These are phyloP conservation scores for Hoplostethus atlanticus DNA, from an alignment of 2,797 vertebrate species.

Conservation along the genomic window DNA sequence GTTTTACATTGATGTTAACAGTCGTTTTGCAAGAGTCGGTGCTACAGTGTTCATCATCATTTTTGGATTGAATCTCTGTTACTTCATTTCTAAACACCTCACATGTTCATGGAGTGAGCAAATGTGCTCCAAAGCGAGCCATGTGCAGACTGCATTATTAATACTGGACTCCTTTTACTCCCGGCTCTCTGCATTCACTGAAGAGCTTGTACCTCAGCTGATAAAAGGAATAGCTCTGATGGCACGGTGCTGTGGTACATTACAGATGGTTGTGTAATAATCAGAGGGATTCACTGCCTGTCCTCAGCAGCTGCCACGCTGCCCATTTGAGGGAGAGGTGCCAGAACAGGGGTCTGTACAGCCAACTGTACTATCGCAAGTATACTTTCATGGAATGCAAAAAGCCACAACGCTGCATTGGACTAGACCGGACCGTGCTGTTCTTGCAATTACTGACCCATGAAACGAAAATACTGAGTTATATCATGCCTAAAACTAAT, in stretches of 20 bases:
- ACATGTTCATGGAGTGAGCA: slow-evolving; percentile 15
- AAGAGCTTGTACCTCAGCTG: slow-evolving; percentile 65
- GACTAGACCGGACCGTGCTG: slow-evolving; percentile 34
- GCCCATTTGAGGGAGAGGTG: slow-evolving; percentile 63
- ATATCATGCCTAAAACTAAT: slow-evolving; percentile 16
- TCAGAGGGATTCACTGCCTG: slow-evolving; percentile 72
- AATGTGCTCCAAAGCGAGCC: slow-evolving; percentile 54
- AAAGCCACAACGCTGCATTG: slow-evolving; percentile 18
- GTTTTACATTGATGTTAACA: too few relatives aligned
- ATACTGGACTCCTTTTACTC: slow-evolving; percentile 60
- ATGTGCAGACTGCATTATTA: slow-evolving; percentile 74
- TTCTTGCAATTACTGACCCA: slow-evolving; percentile 19
- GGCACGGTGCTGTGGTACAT: slow-evolving; percentile 51
- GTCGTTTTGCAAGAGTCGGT: not conserved
- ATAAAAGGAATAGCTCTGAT: slow-evolving; percentile 64
- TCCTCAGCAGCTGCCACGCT: slow-evolving; percentile 73
- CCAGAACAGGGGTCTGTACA: slow-evolving; percentile 54
- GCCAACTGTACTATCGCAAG: slow-evolving; percentile 60
- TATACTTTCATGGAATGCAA: slow-evolving; percentile 56
- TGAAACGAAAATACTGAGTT: slow-evolving; percentile 45
- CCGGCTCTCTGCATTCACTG: slow-evolving; percentile 48
- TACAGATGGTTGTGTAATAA: slow-evolving; percentile 71
- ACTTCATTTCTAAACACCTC: not conserved
- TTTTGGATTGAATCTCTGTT: too few relatives aligned
- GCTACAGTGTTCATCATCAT: slow-evolving; percentile 10